phyloP scores from a whole-genome alignment of 2,888 invertebrate genomes.

The Drosophila prolongata region DNA sequence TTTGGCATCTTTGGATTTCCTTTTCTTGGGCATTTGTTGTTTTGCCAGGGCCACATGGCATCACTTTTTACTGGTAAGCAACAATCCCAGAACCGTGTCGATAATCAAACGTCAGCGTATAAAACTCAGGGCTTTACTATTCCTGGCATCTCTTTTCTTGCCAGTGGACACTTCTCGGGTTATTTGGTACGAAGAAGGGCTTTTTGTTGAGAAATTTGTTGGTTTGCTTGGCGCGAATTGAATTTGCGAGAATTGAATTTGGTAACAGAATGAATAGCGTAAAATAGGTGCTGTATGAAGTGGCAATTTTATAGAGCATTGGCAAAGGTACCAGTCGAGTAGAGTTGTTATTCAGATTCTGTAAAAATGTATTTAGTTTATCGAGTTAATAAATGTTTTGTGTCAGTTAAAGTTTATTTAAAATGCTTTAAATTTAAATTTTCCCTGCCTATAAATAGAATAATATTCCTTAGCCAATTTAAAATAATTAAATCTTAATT shows the following conservation, averaged over 20 bases:
- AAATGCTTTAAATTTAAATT: no score
- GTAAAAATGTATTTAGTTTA: no score
- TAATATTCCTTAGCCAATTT: background rate
- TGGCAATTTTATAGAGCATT: constrained; percentile 18
- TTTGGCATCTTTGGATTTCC: constrained; percentile 70
- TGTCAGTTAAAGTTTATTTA: no score
- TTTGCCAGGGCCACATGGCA: constrained; percentile 42
- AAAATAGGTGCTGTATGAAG: constrained; percentile 36
- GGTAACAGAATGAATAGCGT: constrained; percentile 27
- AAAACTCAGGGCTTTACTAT: constrained; percentile 68
- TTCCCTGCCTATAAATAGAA: background rate
- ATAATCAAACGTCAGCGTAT: constrained; percentile 77
- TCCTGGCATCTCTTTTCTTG: constrained; percentile 43
- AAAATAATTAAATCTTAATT: background rate
- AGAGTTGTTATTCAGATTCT: no score
- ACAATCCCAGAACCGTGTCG: constrained; percentile 66
- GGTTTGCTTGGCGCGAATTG: constrained; percentile 37
- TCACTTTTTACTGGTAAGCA: constrained; percentile 43
- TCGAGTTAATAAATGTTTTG: background rate
- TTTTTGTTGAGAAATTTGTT: constrained; percentile 33
- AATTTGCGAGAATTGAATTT: constrained; percentile 44
- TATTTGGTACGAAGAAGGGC: constrained; percentile 19
- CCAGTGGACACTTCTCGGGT: constrained; percentile 35
- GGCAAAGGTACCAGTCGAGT: background rate
- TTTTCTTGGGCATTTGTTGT: constrained; percentile 40